Base-by-base conservation (phyloP, 2,113 vertebrate species). In the Ailurus styani region DNA sequence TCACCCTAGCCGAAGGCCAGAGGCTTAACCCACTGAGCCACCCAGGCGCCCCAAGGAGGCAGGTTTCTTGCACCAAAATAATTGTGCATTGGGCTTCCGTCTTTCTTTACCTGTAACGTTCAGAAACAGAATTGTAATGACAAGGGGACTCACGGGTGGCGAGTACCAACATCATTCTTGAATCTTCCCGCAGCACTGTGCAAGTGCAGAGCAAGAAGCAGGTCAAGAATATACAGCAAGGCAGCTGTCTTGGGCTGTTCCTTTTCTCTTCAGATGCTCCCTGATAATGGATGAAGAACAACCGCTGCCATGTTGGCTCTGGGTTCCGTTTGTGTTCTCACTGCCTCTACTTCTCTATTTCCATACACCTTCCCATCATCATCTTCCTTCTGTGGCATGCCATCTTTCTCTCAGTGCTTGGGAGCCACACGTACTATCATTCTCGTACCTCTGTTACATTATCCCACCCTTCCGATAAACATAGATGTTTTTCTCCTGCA, bases 291-390 rank as follows among this genome's bases (percentile, higher is more conserved):
- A 11, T 70, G 68, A 34, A 55, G 25, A 82, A 25, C 40, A 45
- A 0, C 5, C 37, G 0, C 64, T 0, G 0, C 54, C 34, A 31
- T 27, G 21, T 31, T 31, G 37, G 29, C 13, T 10, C 1, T 1
- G n/a, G 23, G 18, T 52, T 78, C 72, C 29, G 0, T 25, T 52
- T 68, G n/a, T 93, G 40, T 60, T 47, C 18, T 78, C 57, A 47
- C 14, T 29, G 10, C 45, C 73, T 62, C 10, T 34, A 3, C 7
- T 62, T 90, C 47, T 45, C 12, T 54, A 3, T 64, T 47, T 85
- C 34, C 50, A 29, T 72, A 18, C 55, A 11, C 62, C 34, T 12
- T 93, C 62, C 40, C 45, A 2, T 40, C 45, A 2, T 40, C 27
- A 52, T 50, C 50, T 66, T n/a, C 25, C 57, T 68, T 15, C 77